Percentiles rank a stretch among this genome's conserved stretches.
These are phyloP conservation scores for Proterorhinus semilunaris DNA, from an alignment of 2,113 vertebrate genomes.

Conservation along the genomic window DNA sequence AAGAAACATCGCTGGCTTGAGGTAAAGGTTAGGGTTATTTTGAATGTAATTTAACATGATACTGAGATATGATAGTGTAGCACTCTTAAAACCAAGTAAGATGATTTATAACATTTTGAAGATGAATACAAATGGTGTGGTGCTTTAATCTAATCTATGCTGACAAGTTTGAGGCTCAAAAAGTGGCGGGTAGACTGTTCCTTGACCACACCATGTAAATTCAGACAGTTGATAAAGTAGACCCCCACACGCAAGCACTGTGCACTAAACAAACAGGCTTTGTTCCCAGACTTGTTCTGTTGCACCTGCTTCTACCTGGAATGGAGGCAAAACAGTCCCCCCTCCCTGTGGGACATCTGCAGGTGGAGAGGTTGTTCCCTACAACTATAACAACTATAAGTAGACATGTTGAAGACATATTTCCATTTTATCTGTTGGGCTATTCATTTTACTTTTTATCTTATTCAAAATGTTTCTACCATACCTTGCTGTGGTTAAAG, in stretches of 20 bases:
- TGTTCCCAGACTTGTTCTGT: slow-evolving; percentile 48
- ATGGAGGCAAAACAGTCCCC: slow-evolving; percentile 49
- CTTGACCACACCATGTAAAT: neutral
- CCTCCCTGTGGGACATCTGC: slow-evolving; percentile 17
- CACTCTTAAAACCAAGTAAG: no score
- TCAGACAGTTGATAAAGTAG: slow-evolving; percentile 17
- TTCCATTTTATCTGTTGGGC: no score
- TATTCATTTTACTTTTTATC: no score
- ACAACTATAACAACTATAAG: neutral
- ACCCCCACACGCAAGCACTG: slow-evolving; percentile 42
- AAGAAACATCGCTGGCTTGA: neutral
- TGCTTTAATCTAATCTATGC: no score
- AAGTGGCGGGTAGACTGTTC: neutral
- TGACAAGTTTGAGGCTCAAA: no score
- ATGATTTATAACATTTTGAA: no score
- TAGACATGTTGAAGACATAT: no score
- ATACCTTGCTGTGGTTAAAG: no score
- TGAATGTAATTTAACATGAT: no score
- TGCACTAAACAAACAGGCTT: slow-evolving; percentile 59
- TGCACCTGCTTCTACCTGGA: slow-evolving; percentile 55
- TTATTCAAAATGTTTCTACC: no score
- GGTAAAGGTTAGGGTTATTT: neutral
- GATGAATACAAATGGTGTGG: no score
- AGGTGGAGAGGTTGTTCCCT: neutral
- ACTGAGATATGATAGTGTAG: no score